phyloP scores from a whole-genome alignment of 2,113 vertebrate genomes.

The Brachypodius melanocephalos region DNA sequence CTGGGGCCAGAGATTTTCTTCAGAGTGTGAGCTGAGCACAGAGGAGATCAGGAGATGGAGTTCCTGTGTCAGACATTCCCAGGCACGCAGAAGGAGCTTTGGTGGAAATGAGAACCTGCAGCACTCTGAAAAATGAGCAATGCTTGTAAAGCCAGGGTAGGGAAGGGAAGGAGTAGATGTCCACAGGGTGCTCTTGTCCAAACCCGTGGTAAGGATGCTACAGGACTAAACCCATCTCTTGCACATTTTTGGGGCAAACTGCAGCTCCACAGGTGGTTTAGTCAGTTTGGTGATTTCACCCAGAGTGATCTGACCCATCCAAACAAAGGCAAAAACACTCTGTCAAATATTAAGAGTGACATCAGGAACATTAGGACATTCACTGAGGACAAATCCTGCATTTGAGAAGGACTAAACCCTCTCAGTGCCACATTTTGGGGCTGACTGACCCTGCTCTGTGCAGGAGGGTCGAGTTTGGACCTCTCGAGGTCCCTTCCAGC shows the following conservation, averaged over 20 bases:
- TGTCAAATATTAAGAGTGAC: neutral
- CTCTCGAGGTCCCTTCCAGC: neutral
- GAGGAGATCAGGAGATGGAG: neutral
- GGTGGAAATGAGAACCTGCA: neutral
- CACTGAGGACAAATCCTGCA: neutral
- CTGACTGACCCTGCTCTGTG: neutral
- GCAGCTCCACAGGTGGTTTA: neutral
- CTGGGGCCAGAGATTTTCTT: neutral
- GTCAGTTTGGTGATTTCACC: neutral
- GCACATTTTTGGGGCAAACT: neutral
- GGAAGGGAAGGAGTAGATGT: neutral
- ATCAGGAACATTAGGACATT: neutral
- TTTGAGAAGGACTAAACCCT: neutral
- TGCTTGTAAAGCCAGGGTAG: fast-evolving
- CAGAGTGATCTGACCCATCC: neutral
- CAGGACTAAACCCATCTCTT: neutral
- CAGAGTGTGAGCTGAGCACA: neutral
- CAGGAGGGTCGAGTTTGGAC: neutral
- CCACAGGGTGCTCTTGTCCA: neutral
- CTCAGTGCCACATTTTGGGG: neutral
- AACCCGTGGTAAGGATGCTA: neutral
- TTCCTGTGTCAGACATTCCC: neutral
- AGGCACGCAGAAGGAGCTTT: fast-evolving
- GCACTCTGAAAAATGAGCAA: neutral
- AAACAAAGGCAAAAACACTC: neutral